Evolutionary conservation across 2,113 vertebrate species (phyloP), one percentile per base, ranked within the genome.

Genomic region (Phyllostomus hastatus): DNA sequence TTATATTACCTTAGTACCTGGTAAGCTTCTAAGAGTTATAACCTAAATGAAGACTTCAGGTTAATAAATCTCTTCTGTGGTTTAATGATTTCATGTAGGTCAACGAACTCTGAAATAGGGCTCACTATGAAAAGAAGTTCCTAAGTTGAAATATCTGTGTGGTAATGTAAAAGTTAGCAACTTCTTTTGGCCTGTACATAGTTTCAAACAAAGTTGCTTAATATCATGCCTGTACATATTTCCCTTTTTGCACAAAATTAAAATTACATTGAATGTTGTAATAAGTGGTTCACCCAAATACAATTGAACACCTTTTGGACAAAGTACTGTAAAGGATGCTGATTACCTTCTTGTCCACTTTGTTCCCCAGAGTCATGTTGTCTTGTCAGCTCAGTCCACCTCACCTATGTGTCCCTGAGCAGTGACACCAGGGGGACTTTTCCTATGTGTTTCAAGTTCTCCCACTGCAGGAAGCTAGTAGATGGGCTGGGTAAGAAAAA

Each of bases 31-130:
- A 79, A 86, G 59, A 73, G 10, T 88, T 94, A 72, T 73, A 57
- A 87, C 76, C 75, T 96, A 92, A 95, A 95, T 70, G 61, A 93
- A 96, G 46, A 92, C 31, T 90, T 88, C 28, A 69, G 41, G 50
- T 73, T 80, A 96, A 88, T 81, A 88, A 67, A 88, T 92, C 6
- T 94, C 94, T 84, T 91, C 43, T 90, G 16, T 91, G 59, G 20
- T 87, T 59, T 95, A 84, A 95, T 90, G 70, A 76, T 86, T 97
- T 95, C 64, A 15, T 81, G 2, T 54, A 83, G 19, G 43, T 96
- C 67, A 91, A 1, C 15, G 72, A 92, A 76, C 20, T 48, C 50
- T 43, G 17, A 92, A 94, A 90, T 69, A 80, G 15, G 31, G 20
- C 46, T 90, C 78, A 3, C 48, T 95, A 14, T 78, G 31, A 46